These are phyloP conservation scores for Idris sp. DNA, from an alignment of 1,140 invertebrate genomes.

Conservation along the genomic window DNA sequence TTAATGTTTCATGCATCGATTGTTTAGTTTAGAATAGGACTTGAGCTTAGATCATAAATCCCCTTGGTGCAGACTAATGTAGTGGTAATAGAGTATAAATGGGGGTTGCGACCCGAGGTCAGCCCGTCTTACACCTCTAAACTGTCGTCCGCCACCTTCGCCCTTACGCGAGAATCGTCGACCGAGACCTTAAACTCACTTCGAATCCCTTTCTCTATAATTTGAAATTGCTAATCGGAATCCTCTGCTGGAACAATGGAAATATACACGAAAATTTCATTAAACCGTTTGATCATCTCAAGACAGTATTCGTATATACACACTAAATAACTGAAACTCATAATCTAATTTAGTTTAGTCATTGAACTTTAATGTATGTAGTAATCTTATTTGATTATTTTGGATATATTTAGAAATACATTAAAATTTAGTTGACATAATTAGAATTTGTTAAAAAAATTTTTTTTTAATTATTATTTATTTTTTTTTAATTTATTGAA, in stretches of 20 bases:
- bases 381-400: no score
- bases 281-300: conserved; percentile 40
- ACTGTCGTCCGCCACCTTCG: conserved; percentile 75
- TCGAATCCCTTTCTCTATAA: conserved; percentile 72
- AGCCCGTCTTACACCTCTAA: conserved; percentile 77
- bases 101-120: conserved; percentile 76
- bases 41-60: conserved; percentile 75
- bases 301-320: conserved; percentile 36
- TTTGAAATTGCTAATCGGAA: conserved; percentile 72
- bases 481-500: no score
- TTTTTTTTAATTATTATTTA: no score
- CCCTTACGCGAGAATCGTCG: conserved; percentile 70
- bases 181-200: conserved; percentile 77
- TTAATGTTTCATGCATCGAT: conserved; percentile 62
- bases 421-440: no score
- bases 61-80: conserved; percentile 76
- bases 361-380: no score
- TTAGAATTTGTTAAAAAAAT: no score
- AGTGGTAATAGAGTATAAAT: conserved; percentile 79
- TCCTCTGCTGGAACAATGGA: conserved; percentile 60
- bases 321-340: conserved; percentile 24
- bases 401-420: no score
- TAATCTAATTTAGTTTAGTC: conserved; percentile 3
- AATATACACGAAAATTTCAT: conserved; percentile 58
- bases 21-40: conserved; percentile 62